phyloP scores from a whole-genome alignment of 1,140 invertebrate genomes.

The Hirudo medicinalis region DNA sequence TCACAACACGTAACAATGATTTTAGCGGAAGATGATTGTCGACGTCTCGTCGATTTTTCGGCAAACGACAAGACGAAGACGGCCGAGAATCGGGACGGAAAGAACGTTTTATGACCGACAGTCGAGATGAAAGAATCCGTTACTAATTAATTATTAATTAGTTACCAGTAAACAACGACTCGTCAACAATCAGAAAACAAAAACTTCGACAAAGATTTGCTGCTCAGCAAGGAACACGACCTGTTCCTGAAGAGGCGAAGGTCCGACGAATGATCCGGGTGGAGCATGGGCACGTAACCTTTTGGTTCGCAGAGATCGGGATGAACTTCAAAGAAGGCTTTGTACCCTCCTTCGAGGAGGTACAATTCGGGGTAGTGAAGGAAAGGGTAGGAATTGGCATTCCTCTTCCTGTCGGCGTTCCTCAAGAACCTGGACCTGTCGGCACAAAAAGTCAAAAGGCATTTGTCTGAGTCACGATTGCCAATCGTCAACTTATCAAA shows the following conservation, averaged over 20 bases:
- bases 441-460: not conserved
- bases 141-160: no score
- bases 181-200: not conserved
- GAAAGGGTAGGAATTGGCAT: slow-evolving; percentile 69
- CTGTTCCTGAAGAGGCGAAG: slow-evolving; percentile 9
- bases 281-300: slow-evolving; percentile 16
- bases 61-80: no score
- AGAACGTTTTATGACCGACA: no score
- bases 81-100: no score
- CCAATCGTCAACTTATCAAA: no score
- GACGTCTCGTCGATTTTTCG: no score
- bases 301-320: slow-evolving; percentile 14
- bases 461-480: not conserved
- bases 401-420: slow-evolving; percentile 63
- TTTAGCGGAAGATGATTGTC: no score
- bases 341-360: slow-evolving; percentile 84
- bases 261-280: not conserved
- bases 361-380: slow-evolving; percentile 88
- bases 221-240: not conserved
- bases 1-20: no score
- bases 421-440: slow-evolving; percentile 55
- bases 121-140: no score
- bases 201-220: not conserved
- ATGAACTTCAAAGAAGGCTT: slow-evolving; percentile 32
- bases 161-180: no score